Percentiles rank a stretch among this genome's conserved stretches.
These are phyloP conservation scores for Chironomus tepperi DNA, from an alignment of 1,140 invertebrate genomes.

Conservation along the genomic window DNA sequence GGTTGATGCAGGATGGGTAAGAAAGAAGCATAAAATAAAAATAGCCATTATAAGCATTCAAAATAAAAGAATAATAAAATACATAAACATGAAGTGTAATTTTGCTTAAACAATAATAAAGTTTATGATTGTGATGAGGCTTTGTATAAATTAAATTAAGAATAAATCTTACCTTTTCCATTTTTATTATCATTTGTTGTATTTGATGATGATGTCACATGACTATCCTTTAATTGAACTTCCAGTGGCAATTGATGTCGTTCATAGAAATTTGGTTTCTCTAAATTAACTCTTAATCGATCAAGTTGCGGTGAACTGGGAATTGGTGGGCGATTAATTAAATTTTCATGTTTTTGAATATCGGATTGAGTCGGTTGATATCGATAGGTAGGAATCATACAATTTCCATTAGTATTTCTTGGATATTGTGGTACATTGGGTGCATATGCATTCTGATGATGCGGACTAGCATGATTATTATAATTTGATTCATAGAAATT, in stretches of 20 bases:
- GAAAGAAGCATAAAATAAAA: slow-evolving; percentile 5
- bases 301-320: slow-evolving; percentile 14
- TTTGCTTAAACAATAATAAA: neutral
- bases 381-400: neutral
- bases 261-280: slow-evolving; percentile 19
- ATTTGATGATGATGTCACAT: neutral
- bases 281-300: neutral
- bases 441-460: neutral
- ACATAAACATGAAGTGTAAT: neutral
- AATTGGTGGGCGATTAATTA: slow-evolving; percentile 5
- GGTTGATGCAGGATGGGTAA: slow-evolving; percentile 10
- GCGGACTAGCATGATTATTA: slow-evolving; percentile 13
- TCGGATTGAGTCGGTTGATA: neutral
- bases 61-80: neutral
- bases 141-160: neutral
- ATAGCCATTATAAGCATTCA: neutral
- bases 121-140: neutral
- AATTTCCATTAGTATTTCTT: neutral
- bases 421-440: neutral
- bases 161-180: neutral
- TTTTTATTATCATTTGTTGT: neutral
- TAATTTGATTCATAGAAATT: slow-evolving; percentile 3
- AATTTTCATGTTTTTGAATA: neutral
- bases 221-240: neutral
- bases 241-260: slow-evolving; percentile 17